Percentiles rank a stretch among this genome's conserved stretches.
Evolutionary conservation across 2,113 vertebrate genomes (phyloP).

Genomic region (Halcyon malimbica): DNA sequence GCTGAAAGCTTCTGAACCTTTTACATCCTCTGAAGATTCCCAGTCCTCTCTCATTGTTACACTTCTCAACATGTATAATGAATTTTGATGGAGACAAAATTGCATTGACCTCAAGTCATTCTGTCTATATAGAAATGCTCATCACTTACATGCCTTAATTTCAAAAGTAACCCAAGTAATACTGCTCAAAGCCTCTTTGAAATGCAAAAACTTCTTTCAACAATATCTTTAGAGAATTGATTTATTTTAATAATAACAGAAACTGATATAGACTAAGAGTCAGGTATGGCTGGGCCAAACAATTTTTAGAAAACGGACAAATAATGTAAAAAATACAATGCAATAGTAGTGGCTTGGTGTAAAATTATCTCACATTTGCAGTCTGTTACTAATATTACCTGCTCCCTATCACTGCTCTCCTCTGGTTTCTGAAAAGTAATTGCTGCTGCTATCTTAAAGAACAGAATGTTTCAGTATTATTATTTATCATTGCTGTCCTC

Average conservation of each 20-base stretch:
- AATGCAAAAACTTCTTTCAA: constrained; percentile 1
- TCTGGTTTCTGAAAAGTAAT: background rate
- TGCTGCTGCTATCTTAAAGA: background rate
- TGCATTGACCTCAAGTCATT: constrained; percentile 11
- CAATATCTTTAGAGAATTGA: background rate
- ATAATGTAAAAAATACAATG: background rate
- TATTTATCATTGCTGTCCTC: background rate
- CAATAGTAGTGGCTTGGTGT: background rate
- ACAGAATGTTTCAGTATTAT: background rate
- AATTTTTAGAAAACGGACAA: background rate
- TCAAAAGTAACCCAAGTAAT: background rate
- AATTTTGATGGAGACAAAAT: constrained; percentile 24
- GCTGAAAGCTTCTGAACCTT: background rate
- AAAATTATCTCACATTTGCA: constrained; percentile 18
- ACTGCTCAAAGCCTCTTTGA: background rate
- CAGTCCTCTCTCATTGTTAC: background rate
- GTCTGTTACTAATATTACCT: background rate
- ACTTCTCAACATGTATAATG: background rate
- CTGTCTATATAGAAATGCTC: constrained; percentile 1
- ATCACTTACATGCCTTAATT: constrained; percentile 7
- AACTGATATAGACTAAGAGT: background rate
- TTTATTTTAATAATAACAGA: background rate
- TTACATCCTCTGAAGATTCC: background rate
- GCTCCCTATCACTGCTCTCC: background rate
- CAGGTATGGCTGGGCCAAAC: background rate